Conservation (phyloP, 2,888 invertebrate species). For the Plagiodera versicolora region DNA sequence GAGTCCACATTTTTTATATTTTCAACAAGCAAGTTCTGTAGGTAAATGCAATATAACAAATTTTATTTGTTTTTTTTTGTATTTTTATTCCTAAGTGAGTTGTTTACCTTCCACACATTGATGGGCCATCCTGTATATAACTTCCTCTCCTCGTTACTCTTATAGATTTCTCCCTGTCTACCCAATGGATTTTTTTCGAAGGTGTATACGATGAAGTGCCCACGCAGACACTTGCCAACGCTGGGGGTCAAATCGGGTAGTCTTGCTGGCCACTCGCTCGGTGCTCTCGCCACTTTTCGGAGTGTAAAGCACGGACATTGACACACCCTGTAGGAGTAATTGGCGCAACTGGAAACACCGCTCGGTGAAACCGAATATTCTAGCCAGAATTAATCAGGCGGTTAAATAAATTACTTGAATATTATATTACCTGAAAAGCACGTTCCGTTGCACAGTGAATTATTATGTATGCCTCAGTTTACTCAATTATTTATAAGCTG, state of each 20-base stretch:
- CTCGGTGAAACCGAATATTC: constrained; percentile 35
- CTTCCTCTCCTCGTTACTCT: too few relatives aligned
- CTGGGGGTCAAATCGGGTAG: too few relatives aligned
- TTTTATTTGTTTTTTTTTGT: too few relatives aligned
- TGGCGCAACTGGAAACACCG: constrained; percentile 16
- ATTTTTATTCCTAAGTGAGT: too few relatives aligned
- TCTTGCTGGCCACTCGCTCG: too few relatives aligned
- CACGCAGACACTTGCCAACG: too few relatives aligned
- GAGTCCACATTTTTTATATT: too few relatives aligned
- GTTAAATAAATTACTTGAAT: constrained; percentile 37
- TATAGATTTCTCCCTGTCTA: constrained; percentile 2
- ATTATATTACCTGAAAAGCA: constrained; percentile 12
- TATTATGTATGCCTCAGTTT: constrained; percentile 9
- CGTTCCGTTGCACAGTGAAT: constrained; percentile 1
- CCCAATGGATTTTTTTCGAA: neutral
- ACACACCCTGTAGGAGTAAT: constrained; percentile 2
- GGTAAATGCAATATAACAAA: too few relatives aligned
- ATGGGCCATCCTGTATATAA: too few relatives aligned
- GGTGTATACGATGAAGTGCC: too few relatives aligned
- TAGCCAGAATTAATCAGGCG: constrained; percentile 35
- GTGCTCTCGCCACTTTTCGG: neutral
- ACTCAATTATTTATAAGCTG: constrained; percentile 13
- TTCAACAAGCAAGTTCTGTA: too few relatives aligned
- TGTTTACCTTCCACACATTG: too few relatives aligned
- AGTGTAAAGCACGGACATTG: neutral